phyloP scores from a whole-genome alignment of 2,888 invertebrate genomes.

The Subacronicta megacephala region DNA sequence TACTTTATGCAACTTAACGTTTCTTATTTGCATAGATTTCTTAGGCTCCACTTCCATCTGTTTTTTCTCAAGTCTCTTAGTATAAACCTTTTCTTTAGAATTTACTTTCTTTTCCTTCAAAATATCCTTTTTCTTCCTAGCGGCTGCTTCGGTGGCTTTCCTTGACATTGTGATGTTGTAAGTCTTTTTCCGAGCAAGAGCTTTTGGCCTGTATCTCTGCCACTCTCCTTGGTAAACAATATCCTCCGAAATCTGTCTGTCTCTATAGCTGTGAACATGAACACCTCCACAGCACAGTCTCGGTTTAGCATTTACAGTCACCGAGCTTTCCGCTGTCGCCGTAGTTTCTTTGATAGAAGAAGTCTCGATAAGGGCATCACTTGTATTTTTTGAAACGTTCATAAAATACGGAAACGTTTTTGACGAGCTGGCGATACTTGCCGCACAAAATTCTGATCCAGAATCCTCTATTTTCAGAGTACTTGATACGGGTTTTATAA shows the following conservation, averaged over 20 bases:
- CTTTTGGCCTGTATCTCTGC: conserved; percentile 68
- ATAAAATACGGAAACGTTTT: conserved; percentile 12
- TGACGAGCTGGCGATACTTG: conserved; percentile 29
- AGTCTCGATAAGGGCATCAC: conserved; percentile 51
- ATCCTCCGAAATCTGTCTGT: conserved; percentile 75
- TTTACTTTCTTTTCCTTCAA: conserved; percentile 39
- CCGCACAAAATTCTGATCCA: conserved; percentile 57
- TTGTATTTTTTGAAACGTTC: conserved; percentile 42
- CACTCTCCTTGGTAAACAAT: conserved; percentile 83
- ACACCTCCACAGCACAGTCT: conserved; percentile 76
- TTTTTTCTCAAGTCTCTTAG: conserved; percentile 34
- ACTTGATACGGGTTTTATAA: conserved; percentile 60
- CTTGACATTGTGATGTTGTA: conserved; percentile 49
- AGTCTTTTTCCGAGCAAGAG: conserved; percentile 56
- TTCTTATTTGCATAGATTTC: conserved; percentile 19
- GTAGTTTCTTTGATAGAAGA: conserved; percentile 45
- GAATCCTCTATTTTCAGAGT: conserved; percentile 61
- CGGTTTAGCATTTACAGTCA: conserved; percentile 54
- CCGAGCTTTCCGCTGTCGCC: conserved; percentile 37
- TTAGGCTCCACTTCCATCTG: conserved; percentile 21
- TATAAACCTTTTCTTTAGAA: conserved; percentile 52
- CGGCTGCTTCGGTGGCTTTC: conserved; percentile 46
- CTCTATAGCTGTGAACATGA: conserved; percentile 80
- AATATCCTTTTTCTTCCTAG: conserved; percentile 48
- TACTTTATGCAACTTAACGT: conserved; percentile 14